Evolutionary conservation across 2,888 invertebrate species (phyloP).

Genomic region (Scelioninae gen. 1): DNA sequence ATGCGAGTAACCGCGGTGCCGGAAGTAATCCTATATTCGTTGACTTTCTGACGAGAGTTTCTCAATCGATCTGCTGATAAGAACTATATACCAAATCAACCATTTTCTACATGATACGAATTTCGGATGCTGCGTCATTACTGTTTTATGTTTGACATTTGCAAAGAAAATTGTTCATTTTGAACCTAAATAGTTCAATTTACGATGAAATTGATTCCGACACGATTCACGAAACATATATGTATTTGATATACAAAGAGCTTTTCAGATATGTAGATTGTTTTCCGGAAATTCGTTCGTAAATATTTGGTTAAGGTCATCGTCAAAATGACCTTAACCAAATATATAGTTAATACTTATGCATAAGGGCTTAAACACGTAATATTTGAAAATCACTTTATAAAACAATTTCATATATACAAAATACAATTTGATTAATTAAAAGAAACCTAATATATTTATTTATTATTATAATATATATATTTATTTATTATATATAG

Average conservation of each 20-base stretch:
- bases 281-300: neutral
- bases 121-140: constrained; percentile 26
- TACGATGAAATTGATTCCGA: constrained; percentile 12
- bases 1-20: constrained; percentile 50
- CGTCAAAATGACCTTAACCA: no score
- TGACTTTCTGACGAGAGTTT: constrained; percentile 26
- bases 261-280: neutral
- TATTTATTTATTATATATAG: no score
- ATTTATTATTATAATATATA: no score
- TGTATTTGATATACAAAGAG: neutral
- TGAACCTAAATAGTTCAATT: constrained; percentile 17
- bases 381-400: no score
- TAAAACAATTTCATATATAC: no score
- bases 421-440: no score
- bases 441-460: no score
- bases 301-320: no score
- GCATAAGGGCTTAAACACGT: no score
- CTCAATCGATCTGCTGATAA: constrained; percentile 50
- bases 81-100: constrained; percentile 23
- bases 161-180: constrained; percentile 6
- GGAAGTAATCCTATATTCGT: constrained; percentile 44
- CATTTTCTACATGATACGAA: constrained; percentile 28
- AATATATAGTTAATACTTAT: no score
- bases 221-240: neutral
- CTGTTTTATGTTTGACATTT: constrained; percentile 26